Conservation (phyloP, 2,113 vertebrate species). For the Xiphias gladius region DNA sequence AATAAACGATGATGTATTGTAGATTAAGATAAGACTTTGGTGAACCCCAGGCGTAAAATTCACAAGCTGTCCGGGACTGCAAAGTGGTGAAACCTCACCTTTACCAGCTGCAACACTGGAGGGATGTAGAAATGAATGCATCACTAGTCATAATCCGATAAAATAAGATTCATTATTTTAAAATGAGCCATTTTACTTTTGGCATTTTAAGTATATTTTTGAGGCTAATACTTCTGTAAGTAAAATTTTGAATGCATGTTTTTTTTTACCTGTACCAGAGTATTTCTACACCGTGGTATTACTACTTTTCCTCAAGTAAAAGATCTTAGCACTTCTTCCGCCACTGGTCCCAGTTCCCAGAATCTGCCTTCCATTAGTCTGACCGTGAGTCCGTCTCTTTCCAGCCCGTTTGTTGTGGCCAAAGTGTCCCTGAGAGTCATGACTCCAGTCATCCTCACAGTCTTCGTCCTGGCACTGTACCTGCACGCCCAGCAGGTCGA, state of each 20-base stretch:
- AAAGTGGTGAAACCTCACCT: neutral
- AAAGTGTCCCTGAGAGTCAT: slow-evolving; percentile 94
- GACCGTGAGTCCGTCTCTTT: neutral
- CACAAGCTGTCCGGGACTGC: neutral
- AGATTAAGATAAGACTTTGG: neutral
- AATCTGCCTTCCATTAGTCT: slow-evolving; percentile 1
- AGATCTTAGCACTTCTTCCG: neutral
- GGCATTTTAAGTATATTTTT: neutral
- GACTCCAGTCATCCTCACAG: slow-evolving; percentile 93
- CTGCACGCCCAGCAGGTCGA: slow-evolving; percentile 98
- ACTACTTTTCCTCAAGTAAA: neutral
- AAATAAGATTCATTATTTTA: neutral
- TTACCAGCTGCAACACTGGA: neutral
- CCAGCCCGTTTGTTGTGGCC: slow-evolving; percentile 81
- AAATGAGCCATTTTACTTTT: neutral
- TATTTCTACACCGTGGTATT: neutral
- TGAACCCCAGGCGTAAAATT: neutral
- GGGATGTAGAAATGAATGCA: neutral
- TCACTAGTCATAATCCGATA: neutral
- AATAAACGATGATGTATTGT: neutral
- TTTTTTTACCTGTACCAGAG: neutral
- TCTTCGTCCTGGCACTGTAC: slow-evolving; percentile 95
- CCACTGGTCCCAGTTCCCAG: neutral
- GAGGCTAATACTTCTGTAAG: neutral
- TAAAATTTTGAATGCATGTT: neutral